Conservation (phyloP, 2,888 invertebrate genomes). For the Lamellibrachia satsuma region DNA sequence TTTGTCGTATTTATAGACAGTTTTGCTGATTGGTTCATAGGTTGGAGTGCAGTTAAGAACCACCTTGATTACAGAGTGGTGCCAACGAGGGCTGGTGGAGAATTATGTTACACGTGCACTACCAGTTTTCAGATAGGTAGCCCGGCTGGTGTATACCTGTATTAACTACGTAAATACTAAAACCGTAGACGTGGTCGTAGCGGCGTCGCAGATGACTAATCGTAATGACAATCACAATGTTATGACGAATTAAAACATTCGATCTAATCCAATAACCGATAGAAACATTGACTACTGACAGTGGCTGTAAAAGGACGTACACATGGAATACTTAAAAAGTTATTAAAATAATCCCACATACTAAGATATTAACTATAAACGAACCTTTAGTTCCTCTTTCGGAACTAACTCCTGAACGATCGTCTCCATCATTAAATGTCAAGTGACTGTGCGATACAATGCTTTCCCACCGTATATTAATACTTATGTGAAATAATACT, state of each 20-base stretch:
- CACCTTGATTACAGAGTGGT: too few relatives aligned
- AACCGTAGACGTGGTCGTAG: too few relatives aligned
- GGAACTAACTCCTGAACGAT: slow-evolving; percentile 32
- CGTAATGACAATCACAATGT: neutral
- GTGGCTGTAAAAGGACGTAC: neutral
- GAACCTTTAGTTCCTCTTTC: slow-evolving; percentile 32
- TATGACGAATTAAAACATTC: too few relatives aligned
- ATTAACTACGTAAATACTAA: too few relatives aligned
- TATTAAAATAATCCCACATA: neutral
- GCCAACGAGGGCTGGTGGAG: too few relatives aligned
- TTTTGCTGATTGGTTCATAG: too few relatives aligned
- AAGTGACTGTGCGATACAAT: neutral
- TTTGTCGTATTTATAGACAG: too few relatives aligned
- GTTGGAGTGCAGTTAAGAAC: too few relatives aligned
- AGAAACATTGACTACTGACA: neutral
- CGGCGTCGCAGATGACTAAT: neutral
- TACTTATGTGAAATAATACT: neutral
- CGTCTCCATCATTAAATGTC: slow-evolving; percentile 29
- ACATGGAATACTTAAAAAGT: neutral
- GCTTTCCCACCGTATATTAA: neutral
- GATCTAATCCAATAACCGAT: neutral
- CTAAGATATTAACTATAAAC: neutral
- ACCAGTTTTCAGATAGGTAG: too few relatives aligned
- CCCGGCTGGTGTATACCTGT: too few relatives aligned
- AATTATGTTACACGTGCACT: too few relatives aligned